phyloP scores from a whole-genome alignment of 2,888 invertebrate genomes.

The Ditylenchus weischeri region DNA sequence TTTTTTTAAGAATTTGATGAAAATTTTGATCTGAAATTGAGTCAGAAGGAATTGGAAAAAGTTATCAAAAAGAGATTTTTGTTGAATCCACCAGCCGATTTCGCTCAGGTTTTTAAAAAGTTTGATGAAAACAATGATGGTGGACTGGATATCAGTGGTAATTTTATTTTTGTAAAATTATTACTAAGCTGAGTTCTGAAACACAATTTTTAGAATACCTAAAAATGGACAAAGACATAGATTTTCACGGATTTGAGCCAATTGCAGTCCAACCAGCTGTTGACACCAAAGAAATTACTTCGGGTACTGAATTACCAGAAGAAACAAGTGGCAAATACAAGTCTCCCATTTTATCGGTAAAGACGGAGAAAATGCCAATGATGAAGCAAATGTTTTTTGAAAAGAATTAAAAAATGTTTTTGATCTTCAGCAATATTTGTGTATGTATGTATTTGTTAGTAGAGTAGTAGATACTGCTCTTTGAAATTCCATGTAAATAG shows the following conservation, averaged over 20 bases:
- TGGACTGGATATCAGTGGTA: slow-evolving; percentile 43
- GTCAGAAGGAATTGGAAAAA: slow-evolving; percentile 41
- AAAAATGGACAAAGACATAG: slow-evolving; percentile 46
- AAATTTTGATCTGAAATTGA: slow-evolving; percentile 45
- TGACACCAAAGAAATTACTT: too few species aligned
- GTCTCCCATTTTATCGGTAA: slow-evolving; percentile 20
- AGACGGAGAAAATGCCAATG: slow-evolving; percentile 28
- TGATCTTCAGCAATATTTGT: too few species aligned
- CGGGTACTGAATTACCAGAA: slow-evolving; percentile 9
- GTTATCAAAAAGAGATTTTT: slow-evolving; percentile 49
- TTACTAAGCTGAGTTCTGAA: background rate
- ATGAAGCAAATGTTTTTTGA: slow-evolving; percentile 22
- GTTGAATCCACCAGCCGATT: slow-evolving; percentile 47
- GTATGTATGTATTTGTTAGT: too few species aligned
- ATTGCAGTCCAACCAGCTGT: slow-evolving; percentile 13
- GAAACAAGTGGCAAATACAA: slow-evolving; percentile 8
- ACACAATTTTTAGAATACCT: slow-evolving; percentile 41
- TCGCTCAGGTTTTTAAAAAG: slow-evolving; percentile 44
- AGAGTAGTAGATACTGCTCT: too few species aligned
- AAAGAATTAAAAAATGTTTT: background rate
- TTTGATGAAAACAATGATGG: slow-evolving; percentile 50
- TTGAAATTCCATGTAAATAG: too few species aligned
- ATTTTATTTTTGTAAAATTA: background rate
- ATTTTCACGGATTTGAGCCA: slow-evolving; percentile 48
- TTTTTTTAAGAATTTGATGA: slow-evolving; percentile 45